Percentiles rank a stretch among this genome's conserved stretches.
Evolutionary conservation across 1,140 invertebrate species (phyloP).

Genomic region (Lycorma delicatula): DNA sequence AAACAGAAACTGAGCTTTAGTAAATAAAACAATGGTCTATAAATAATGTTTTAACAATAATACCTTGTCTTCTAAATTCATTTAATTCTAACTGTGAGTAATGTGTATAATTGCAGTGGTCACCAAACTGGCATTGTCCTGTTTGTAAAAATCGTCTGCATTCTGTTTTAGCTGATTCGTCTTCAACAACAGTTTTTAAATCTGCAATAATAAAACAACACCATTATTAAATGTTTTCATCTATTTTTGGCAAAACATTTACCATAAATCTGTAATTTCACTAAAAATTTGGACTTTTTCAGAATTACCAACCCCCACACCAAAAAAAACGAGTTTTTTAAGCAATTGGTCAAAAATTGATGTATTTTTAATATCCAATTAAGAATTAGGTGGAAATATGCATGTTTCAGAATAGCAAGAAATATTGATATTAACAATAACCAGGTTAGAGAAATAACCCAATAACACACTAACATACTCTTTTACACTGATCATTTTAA

Average conservation of each 20-base stretch:
- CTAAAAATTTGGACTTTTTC: neutral
- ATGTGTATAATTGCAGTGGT: constrained; percentile 24
- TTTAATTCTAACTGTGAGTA: constrained; percentile 22
- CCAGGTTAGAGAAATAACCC: too few relatives aligned
- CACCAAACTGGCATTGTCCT: constrained; percentile 25
- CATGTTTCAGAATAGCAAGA: too few relatives aligned
- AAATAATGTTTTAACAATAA: too few relatives aligned
- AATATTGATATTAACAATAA: too few relatives aligned
- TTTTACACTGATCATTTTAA: too few relatives aligned
- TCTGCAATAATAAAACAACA: constrained; percentile 14
- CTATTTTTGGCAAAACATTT: neutral
- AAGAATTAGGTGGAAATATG: too few relatives aligned
- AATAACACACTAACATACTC: too few relatives aligned
- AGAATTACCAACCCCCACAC: neutral
- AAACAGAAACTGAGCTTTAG: too few relatives aligned
- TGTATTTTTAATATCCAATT: too few relatives aligned
- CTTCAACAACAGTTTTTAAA: constrained; percentile 23
- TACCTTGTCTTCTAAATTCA: neutral
- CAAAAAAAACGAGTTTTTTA: neutral
- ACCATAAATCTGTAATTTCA: neutral
- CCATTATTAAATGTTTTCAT: neutral
- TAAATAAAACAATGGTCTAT: too few relatives aligned
- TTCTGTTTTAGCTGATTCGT: constrained; percentile 23
- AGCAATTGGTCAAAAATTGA: too few relatives aligned
- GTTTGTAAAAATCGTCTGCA: constrained; percentile 22